Base-by-base conservation (phyloP, 1,140 invertebrate species). In the Gyrodactylus salaris region DNA sequence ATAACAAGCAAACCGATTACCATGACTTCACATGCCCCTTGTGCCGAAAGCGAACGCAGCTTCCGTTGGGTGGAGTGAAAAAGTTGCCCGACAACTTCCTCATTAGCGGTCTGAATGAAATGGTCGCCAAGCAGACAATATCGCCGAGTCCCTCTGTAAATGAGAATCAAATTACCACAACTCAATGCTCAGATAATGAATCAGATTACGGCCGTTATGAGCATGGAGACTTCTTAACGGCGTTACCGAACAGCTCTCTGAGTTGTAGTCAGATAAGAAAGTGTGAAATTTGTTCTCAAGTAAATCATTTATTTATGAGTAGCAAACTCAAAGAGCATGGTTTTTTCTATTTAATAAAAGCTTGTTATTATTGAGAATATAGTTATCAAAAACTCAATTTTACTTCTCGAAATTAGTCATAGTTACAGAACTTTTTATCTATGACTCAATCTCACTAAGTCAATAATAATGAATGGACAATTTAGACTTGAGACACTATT, bases 31-130 rank as follows among this genome's bases (percentile, higher is more conserved):
- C 81, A 0, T 82, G 81, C 75, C 81, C 81, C 1, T 77, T 82
- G 1, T 82, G 81, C 75, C 78, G 81, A 26, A 81, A 82, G 76
- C 76, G 80, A 54, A 82, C 81, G 7, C 78, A 80, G 70, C 76
- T 82, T 26, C 81, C 81, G 23, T 75, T 80, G 74, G 80, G 80
- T 20, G 81, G 81, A 23, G 81, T 81, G 0, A 80, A 80, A 74
- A 81, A 81, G 76, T 77, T 82, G 74, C 80, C 80, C 1, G 81
- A 82, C 75, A 82, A 82, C 76, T 82, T 82, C 76, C 77, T 82
- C 69, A 78, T 82, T n/a, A 78, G 78, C 27, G 80, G 78, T 75
- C 76, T 82, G n/a, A 77, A 77, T 23, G 80, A 82, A 74, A 76
- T 81, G 21, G 77, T 82, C 22, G 76, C 76, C 25, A 73, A 79